Evolutionary conservation across 2,888 invertebrate species (phyloP).

Genomic region (Caenorhabditis uteleia): DNA sequence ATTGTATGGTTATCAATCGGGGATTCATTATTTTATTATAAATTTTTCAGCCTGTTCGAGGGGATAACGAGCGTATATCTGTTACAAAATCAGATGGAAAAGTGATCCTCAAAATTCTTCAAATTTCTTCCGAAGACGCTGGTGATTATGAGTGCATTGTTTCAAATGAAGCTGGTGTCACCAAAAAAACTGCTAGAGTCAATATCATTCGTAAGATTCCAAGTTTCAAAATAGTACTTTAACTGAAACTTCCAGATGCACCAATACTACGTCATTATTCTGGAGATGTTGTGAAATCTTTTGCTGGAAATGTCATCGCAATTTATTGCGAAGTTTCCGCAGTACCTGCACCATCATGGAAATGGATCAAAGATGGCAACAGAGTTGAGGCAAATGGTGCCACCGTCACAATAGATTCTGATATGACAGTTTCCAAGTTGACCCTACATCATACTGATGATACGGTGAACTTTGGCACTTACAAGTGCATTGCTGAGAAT

Average conservation of each 20-base stretch:
- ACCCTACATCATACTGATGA: constrained; percentile 33
- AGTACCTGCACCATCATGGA: constrained; percentile 53
- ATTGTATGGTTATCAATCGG: too few species aligned
- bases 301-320: constrained; percentile 39
- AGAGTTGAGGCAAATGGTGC: constrained; percentile 53
- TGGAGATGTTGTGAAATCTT: constrained; percentile 38
- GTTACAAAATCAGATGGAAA: constrained; percentile 38
- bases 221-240: not conserved
- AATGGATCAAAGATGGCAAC: constrained; percentile 46
- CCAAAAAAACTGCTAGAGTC: constrained; percentile 39
- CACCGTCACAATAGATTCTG: constrained; percentile 36
- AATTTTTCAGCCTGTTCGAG: constrained; percentile 33
- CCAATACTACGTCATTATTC: constrained; percentile 42
- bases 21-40: too few species aligned
- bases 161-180: constrained; percentile 55
- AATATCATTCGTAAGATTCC: constrained; percentile 51
- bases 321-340: constrained; percentile 56
- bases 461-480: constrained; percentile 46
- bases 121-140: constrained; percentile 52
- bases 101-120: constrained; percentile 45
- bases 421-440: constrained; percentile 26
- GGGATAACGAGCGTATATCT: constrained; percentile 30
- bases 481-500: constrained; percentile 55
- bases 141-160: constrained; percentile 56
- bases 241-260: constrained; percentile 43